phyloP scores from a whole-genome alignment of 2,888 invertebrate genomes.

The Drosophila mimica region DNA sequence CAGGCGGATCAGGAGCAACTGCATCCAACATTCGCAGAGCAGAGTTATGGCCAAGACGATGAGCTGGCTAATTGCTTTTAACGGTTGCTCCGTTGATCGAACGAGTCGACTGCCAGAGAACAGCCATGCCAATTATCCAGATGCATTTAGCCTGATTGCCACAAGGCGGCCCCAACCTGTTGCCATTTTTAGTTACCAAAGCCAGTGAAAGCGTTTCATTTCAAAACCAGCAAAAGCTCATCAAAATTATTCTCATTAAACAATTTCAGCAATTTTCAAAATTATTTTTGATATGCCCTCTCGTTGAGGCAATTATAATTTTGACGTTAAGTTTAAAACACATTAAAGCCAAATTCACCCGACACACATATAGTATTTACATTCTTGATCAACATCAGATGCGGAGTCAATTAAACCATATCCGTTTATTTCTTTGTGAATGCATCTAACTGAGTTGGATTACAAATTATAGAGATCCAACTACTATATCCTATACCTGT shows the following conservation, averaged over 20 bases:
- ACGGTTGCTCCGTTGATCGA: constrained; percentile 33
- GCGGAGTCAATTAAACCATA: background rate
- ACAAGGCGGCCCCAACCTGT: constrained; percentile 2
- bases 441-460: too few species aligned
- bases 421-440: too few species aligned
- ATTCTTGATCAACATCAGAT: background rate
- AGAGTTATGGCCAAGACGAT: constrained; percentile 54
- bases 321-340: background rate
- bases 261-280: background rate
- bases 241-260: background rate
- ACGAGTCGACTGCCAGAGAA: constrained; percentile 32
- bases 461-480: too few species aligned
- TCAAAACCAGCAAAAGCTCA: background rate
- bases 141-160: constrained; percentile 61
- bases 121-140: constrained; percentile 50
- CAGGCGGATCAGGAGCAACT: constrained; percentile 34
- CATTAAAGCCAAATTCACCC: background rate
- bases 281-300: background rate
- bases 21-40: background rate
- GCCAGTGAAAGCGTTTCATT: constrained; percentile 28
- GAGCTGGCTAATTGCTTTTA: constrained; percentile 70
- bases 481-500: too few species aligned
- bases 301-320: background rate
- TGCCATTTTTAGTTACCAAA: background rate
- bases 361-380: background rate